Base-by-base conservation (phyloP, 2,888 invertebrate species). In the Andrena bucephala region DNA sequence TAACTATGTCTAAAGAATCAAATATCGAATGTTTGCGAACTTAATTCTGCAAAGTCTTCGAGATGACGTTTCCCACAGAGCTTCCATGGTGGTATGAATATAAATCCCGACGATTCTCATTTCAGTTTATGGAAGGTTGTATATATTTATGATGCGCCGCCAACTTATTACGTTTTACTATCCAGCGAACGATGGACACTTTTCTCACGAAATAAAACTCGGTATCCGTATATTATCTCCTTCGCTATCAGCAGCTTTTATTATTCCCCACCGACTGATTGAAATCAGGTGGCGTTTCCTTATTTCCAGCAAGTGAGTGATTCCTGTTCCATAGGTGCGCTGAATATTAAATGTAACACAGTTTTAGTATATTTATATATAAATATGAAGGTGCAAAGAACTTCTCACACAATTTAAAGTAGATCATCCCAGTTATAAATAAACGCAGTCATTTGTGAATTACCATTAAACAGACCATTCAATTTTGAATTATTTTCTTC, bases 91-190 rank as follows among this genome's bases (percentile, higher is more conserved):
- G 13, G 59, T n/a, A 68, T 59, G 59, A 74, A 68, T 74, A 77
- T 73, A 73, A 73, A 73, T 33, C 69, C 65, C 52, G 54, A 77
- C 48, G 54, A 71, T 70, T 31, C 67, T 72, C 65, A 75, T 77
- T 62, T 62, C 57, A 54, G 57, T 65, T 77, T 77, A 54, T 74
- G 62, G 77, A 57, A 60, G 60, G 31, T 42, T 50, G 57, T 72
- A 75, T 52, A 60, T 76, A 78, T 85, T 85, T 85, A 78, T 63
- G 72, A 78, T 75, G 52, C 77, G 48, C 29, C 48, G 24, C 24
- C 33, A 27, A 69, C 78, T 73, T 85, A 85, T 85, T 78, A 81
- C 63, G 70, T 79, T 76, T 85, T 57, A 85, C 67, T 65, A 16
- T 74, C 76, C 67, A 50, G 66, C 36, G 70, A 62, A 68, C 48